phyloP scores from a whole-genome alignment of 1,140 invertebrate species.

The Drosophila mauritiana region DNA sequence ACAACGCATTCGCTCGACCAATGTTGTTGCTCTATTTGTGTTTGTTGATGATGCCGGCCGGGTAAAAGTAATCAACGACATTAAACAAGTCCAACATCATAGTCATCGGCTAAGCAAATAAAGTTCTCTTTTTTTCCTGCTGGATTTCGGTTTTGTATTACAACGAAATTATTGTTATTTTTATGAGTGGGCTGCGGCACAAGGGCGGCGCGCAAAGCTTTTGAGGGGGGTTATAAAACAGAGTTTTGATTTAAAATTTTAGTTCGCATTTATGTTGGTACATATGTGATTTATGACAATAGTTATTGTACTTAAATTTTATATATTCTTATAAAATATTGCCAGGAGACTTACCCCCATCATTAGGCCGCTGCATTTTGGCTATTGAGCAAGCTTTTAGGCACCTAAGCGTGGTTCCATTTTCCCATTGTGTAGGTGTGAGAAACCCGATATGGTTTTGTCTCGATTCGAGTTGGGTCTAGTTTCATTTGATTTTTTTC shows the following conservation, averaged over 20 bases:
- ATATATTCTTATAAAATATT: neutral
- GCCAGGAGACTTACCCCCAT: too few relatives aligned
- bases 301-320: neutral
- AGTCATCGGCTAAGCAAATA: conserved; percentile 67
- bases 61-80: conserved; percentile 78
- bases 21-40: conserved; percentile 48
- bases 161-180: conserved; percentile 71
- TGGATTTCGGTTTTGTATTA: conserved; percentile 70
- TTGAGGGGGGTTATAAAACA: neutral
- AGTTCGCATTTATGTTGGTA: neutral
- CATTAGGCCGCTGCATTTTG: neutral
- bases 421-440: conserved; percentile 67
- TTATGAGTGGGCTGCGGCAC: conserved; percentile 27
- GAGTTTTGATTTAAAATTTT: neutral
- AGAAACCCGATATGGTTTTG: conserved; percentile 67
- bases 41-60: conserved; percentile 44
- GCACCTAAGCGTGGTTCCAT: conserved; percentile 54
- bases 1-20: conserved; percentile 30
- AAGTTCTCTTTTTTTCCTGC: conserved; percentile 26
- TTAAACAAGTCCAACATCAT: conserved; percentile 67
- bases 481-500: conserved; percentile 34
- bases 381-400: conserved; percentile 73
- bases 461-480: conserved; percentile 20
- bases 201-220: conserved; percentile 8
- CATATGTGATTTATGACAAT: neutral